A percentile compares a stretch with the other conserved stretches of the same genome.
Conservation (phyloP, 2,113 vertebrate genomes). For the Hypocryptadius cinnamomeus region DNA sequence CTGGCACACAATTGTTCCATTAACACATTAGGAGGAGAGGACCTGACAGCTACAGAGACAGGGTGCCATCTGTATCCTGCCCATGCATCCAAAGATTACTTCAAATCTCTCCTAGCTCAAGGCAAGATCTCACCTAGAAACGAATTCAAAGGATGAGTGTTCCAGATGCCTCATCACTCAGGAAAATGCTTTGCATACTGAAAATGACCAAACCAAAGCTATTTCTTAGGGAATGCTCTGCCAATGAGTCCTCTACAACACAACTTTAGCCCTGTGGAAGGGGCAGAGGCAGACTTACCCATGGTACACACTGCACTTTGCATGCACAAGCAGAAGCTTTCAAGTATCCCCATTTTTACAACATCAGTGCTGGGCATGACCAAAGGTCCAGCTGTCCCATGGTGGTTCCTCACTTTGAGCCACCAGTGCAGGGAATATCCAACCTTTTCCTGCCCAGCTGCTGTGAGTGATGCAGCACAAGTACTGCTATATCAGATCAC, state of each 20-base stretch:
- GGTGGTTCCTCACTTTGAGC: background rate
- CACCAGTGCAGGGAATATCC: background rate
- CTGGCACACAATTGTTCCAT: background rate
- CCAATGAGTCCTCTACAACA: background rate
- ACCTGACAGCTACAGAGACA: background rate
- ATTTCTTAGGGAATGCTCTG: background rate
- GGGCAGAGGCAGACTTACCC: background rate
- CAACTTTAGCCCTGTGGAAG: background rate
- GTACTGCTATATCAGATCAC: background rate
- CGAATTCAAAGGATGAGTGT: background rate
- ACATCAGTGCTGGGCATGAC: no score
- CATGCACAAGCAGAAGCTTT: background rate
- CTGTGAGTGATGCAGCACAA: background rate
- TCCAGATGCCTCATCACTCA: background rate
- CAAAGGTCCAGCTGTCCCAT: background rate
- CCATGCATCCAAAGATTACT: background rate
- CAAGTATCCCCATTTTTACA: background rate
- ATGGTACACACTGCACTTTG: background rate
- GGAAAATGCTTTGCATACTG: accelerated
- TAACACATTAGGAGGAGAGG: background rate
- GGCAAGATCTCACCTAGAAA: slow-evolving; percentile 12
- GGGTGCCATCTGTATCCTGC: background rate
- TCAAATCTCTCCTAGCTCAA: background rate
- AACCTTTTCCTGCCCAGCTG: background rate
- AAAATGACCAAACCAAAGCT: background rate